Evolutionary conservation across 2,113 vertebrate genomes (phyloP).

Genomic region (Scalopus aquaticus): DNA sequence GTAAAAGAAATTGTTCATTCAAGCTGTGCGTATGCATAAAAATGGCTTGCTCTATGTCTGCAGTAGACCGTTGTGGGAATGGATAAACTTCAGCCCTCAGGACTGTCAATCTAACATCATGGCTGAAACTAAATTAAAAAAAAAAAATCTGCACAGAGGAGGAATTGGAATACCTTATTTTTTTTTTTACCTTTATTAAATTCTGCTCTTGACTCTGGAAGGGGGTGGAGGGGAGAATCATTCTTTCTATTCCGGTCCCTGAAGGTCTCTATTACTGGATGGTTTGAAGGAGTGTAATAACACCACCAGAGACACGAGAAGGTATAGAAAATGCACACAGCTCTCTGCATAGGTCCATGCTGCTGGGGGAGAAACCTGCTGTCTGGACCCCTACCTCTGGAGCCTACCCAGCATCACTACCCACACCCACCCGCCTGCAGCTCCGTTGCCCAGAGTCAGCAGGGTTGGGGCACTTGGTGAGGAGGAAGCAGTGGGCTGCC

Average conservation of each 20-base stretch:
- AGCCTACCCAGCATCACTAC: rapidly evolving
- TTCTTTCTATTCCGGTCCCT: slow-evolving; percentile 72
- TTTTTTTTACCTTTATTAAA: slow-evolving; percentile 72
- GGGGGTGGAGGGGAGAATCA: not conserved
- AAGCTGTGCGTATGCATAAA: not conserved
- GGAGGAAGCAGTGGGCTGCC: too few relatives aligned
- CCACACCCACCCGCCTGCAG: not conserved
- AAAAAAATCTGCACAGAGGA: not conserved
- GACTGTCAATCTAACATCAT: slow-evolving; percentile 25
- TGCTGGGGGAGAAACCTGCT: not conserved
- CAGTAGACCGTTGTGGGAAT: not conserved
- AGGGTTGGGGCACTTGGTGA: rapidly evolving
- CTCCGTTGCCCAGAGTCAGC: not conserved
- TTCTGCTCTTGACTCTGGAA: slow-evolving; percentile 65
- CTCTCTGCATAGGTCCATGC: not conserved
- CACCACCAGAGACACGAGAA: slow-evolving; percentile 4
- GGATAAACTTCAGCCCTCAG: not conserved
- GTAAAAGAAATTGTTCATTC: not conserved
- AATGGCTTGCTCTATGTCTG: not conserved
- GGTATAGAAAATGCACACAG: not conserved
- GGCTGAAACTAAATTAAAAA: slow-evolving; percentile 62
- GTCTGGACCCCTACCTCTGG: not conserved
- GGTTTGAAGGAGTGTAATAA: slow-evolving; percentile 71
- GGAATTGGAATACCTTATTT: slow-evolving; percentile 56
- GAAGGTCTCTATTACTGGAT: slow-evolving; percentile 68